phyloP scores from a whole-genome alignment of 92 coral and sea anemone genomes.

The Porites evermanni region DNA sequence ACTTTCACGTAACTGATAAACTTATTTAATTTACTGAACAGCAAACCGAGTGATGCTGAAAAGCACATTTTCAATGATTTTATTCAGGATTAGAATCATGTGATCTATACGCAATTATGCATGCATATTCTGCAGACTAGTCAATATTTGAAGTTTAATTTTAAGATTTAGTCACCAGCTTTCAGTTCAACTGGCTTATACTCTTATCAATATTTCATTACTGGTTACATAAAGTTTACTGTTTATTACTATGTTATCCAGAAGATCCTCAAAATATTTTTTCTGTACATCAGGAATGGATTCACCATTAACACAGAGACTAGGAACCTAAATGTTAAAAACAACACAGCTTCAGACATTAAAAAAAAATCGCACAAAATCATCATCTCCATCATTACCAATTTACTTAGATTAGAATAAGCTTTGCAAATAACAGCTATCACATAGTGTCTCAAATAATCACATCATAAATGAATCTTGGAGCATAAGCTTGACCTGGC shows the following conservation, averaged over 20 bases:
- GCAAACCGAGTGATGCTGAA: too few species aligned
- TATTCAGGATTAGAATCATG: too few species aligned
- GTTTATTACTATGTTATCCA: conserved; percentile 84
- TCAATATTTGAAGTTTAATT: not conserved
- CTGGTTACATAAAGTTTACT: not conserved
- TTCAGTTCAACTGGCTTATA: not conserved
- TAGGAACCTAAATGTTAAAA: conserved; percentile 81
- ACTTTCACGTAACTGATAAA: too few species aligned
- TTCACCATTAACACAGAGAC: conserved; percentile 86
- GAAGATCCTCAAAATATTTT: conserved; percentile 64
- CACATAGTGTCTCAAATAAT: too few species aligned
- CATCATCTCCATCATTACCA: not conserved
- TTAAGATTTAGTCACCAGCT: not conserved
- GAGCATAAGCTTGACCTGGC: too few species aligned
- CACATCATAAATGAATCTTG: too few species aligned
- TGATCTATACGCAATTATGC: too few species aligned
- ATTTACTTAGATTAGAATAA: too few species aligned
- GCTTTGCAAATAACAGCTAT: not conserved
- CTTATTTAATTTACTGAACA: too few species aligned
- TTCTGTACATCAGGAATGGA: conserved; percentile 62
- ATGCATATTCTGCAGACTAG: too few species aligned
- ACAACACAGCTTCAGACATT: not conserved
- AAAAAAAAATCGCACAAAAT: conserved; percentile 3
- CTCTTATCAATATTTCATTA: too few species aligned
- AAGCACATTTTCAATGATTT: too few species aligned